Base-by-base conservation (phyloP, 2,888 invertebrate genomes). In the Parnassius glacialis region DNA sequence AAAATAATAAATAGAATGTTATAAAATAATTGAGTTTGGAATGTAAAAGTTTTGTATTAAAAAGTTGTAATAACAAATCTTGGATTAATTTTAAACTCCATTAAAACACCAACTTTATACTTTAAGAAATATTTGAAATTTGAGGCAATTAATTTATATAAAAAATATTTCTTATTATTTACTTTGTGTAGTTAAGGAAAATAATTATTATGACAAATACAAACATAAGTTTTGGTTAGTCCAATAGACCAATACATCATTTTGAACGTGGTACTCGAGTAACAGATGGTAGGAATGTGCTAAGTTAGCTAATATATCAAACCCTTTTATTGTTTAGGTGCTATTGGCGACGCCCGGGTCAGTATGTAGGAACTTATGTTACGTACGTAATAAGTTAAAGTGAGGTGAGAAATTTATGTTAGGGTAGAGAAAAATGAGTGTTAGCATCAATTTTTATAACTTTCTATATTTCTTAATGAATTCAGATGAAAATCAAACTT, bases 231-330 rank as follows among this genome's bases (percentile, higher is more conserved):
- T 3, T 34, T 16, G 12, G n/a, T 48, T 10, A 13, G 47, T 56
- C 47, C 55, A 16, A 41, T 34, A 2, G 25, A 56, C 47, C 45
- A 42, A 53, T 41, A 41, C 34, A 55, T 55, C 55, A 58, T 59
- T 51, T 47, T 55, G 51, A 55, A 58, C 45, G 25, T 59, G 50
- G 57, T 45, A 62, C 45, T 55, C 50, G 50, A 55, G 52, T 47
- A 59, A 47, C 58, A 55, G 51, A 42, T 59, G 56, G 34, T 45
- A 45, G 25, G n/a, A 59, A 62, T 58, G 55, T 42, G 13, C 58
- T 3, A 62, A 62, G 54, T 62, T 62, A 41, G 11, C 42, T 52
- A 53, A 59, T 59, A 62, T 59, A 62, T 62, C 55, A 62, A n/a
- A 57, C 57, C 58, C 55, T 55, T 62, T 62, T 59, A 59, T 62